These are phyloP conservation scores for Agonopterix heracliana DNA, from an alignment of 2,888 invertebrate species.

Conservation along the genomic window DNA sequence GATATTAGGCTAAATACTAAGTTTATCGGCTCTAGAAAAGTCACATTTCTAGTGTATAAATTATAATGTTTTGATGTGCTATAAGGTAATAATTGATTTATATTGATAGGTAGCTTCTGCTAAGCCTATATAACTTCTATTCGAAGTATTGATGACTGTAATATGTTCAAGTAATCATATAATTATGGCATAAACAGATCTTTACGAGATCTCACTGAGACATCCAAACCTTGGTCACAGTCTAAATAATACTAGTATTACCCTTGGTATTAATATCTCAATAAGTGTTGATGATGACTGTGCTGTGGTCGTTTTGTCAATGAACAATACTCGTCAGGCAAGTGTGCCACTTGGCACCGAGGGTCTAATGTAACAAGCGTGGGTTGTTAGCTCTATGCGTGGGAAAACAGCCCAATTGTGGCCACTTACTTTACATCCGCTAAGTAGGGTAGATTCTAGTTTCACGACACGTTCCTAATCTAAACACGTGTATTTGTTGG, in stretches of 20 bases:
- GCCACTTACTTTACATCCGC: conserved; percentile 32
- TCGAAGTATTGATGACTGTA: too few species aligned
- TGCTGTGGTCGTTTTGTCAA: conserved; percentile 10
- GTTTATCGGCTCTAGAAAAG: too few species aligned
- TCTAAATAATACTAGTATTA: background rate
- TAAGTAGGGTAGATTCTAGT: conserved; percentile 19
- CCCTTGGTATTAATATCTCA: background rate
- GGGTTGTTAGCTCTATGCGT: conserved; percentile 43
- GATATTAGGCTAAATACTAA: too few species aligned
- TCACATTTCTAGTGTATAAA: too few species aligned
- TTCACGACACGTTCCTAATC: background rate
- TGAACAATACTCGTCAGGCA: conserved; percentile 15
- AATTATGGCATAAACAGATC: too few species aligned
- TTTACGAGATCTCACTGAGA: background rate
- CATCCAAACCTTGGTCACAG: background rate
- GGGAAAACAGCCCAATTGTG: conserved; percentile 58
- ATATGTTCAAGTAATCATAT: too few species aligned
- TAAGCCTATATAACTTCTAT: too few species aligned
- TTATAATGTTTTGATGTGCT: too few species aligned
- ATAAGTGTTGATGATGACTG: background rate
- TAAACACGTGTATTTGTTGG: background rate
- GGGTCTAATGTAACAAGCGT: conserved; percentile 41
- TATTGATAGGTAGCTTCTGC: too few species aligned
- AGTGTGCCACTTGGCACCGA: conserved; percentile 20
- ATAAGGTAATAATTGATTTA: too few species aligned